Conservation (phyloP, 2,888 invertebrate species). For the Drosophila mayaguana region DNA sequence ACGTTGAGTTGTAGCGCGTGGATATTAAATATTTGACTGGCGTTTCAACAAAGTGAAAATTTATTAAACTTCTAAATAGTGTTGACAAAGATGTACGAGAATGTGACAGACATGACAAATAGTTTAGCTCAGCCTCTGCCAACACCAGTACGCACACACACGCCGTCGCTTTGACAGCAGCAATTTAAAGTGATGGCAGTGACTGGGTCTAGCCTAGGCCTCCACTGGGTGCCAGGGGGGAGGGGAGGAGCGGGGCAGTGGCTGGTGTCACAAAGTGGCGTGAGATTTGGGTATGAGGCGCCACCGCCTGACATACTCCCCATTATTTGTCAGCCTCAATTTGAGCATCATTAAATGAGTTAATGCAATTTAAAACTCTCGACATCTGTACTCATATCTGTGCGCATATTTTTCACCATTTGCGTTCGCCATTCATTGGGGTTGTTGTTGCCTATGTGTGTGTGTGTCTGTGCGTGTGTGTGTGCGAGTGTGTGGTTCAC, state of each 20-base stretch:
- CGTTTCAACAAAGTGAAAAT: constrained; percentile 70
- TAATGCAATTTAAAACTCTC: constrained; percentile 77
- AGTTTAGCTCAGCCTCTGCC: constrained; percentile 48
- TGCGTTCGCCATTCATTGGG: constrained; percentile 19
- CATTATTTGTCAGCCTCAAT: constrained; percentile 66
- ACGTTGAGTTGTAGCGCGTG: constrained; percentile 46
- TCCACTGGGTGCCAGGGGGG: not conserved
- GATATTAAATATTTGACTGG: constrained; percentile 63
- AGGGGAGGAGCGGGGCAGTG: not conserved
- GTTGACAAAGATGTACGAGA: constrained; percentile 83
- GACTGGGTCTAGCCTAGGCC: constrained; percentile 23
- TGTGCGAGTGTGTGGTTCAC: constrained; percentile 17
- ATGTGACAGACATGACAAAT: constrained; percentile 79
- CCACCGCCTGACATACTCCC: constrained; percentile 40
- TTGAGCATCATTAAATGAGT: constrained; percentile 75
- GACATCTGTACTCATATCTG: constrained; percentile 61
- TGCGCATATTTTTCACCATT: constrained; percentile 45
- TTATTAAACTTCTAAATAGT: constrained; percentile 79
- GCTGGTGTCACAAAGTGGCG: constrained; percentile 68
- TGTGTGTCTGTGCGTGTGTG: constrained; percentile 7
- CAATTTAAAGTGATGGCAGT: constrained; percentile 72
- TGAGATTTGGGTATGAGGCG: constrained; percentile 48
- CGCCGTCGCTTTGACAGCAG: constrained; percentile 65
- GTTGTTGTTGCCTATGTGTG: constrained; percentile 7
- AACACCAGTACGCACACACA: constrained; percentile 5